These are phyloP conservation scores for Eulacestoma nigropectus DNA, from an alignment of 2,113 vertebrate species.

Conservation along the genomic window DNA sequence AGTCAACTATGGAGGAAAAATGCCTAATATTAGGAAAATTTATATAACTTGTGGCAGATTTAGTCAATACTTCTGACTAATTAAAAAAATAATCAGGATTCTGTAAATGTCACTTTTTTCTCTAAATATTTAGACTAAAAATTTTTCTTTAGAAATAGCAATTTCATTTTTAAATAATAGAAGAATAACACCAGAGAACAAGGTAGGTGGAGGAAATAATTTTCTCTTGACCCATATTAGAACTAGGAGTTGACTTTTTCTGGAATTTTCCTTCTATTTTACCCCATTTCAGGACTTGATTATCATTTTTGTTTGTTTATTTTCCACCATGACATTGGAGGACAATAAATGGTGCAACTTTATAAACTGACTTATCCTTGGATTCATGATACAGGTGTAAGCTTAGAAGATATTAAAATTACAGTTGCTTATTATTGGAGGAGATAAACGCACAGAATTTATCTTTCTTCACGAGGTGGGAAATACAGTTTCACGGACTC, in stretches of 20 bases:
- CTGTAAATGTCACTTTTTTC: neutral
- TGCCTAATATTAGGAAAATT: neutral
- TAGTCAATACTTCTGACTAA: neutral
- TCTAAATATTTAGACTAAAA: neutral
- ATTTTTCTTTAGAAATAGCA: neutral
- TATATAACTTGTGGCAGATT: neutral
- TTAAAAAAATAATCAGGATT: neutral
- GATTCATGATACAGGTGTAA: rapidly evolving
- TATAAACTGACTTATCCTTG: neutral
- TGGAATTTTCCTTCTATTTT: neutral
- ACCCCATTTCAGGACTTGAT: neutral
- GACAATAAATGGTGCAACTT: neutral
- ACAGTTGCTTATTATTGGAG: neutral
- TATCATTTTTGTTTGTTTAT: neutral
- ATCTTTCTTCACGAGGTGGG: neutral
- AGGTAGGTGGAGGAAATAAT: rapidly evolving
- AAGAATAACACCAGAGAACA: neutral
- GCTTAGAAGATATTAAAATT: neutral
- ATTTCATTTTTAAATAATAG: neutral
- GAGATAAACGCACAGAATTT: neutral
- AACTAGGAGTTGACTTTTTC: neutral
- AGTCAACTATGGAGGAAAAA: neutral
- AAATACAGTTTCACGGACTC: neutral
- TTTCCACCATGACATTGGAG: neutral
- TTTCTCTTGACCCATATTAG: neutral